Percentiles rank a stretch among this genome's conserved stretches.
Evolutionary conservation across 1,140 invertebrate genomes (phyloP).

Genomic region (Eupeodes corollae): DNA sequence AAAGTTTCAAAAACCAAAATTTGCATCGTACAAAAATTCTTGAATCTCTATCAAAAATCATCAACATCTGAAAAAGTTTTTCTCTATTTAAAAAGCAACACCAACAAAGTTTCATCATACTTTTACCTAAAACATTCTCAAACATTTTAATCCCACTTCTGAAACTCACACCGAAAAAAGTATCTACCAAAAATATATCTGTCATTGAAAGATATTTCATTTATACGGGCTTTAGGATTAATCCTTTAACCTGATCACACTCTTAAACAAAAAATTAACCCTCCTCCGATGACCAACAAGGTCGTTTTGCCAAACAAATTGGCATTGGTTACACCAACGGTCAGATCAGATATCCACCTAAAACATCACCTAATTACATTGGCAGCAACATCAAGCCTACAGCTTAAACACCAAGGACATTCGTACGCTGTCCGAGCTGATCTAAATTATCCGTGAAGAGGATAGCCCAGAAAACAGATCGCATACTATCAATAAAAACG

Average conservation of each 20-base stretch:
- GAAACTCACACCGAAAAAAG: not conserved
- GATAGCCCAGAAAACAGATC: not conserved
- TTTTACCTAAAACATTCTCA: not conserved
- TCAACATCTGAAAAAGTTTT: too few species aligned
- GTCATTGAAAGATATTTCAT: constrained; percentile 4
- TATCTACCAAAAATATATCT: constrained; percentile 1
- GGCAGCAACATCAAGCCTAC: constrained; percentile 4
- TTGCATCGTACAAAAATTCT: too few species aligned
- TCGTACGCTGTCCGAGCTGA: constrained; percentile 31
- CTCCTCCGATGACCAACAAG: constrained; percentile 25
- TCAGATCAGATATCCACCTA: not conserved
- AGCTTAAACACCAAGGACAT: constrained; percentile 23
- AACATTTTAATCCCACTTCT: not conserved
- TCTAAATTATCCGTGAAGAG: constrained; percentile 23
- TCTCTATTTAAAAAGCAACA: constrained; percentile 1
- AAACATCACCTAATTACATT: not conserved
- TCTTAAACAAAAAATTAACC: constrained; percentile 1
- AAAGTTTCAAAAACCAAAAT: too few species aligned
- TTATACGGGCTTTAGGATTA: constrained; percentile 2
- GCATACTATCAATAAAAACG: not conserved
- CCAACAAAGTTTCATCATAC: constrained; percentile 11
- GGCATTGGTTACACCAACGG: constrained; percentile 7
- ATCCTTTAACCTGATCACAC: not conserved
- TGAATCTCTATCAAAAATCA: too few species aligned
- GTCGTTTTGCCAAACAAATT: constrained; percentile 27